Evolutionary conservation across 1,140 invertebrate genomes (phyloP).

Genomic region (Frieseomelitta varia): DNA sequence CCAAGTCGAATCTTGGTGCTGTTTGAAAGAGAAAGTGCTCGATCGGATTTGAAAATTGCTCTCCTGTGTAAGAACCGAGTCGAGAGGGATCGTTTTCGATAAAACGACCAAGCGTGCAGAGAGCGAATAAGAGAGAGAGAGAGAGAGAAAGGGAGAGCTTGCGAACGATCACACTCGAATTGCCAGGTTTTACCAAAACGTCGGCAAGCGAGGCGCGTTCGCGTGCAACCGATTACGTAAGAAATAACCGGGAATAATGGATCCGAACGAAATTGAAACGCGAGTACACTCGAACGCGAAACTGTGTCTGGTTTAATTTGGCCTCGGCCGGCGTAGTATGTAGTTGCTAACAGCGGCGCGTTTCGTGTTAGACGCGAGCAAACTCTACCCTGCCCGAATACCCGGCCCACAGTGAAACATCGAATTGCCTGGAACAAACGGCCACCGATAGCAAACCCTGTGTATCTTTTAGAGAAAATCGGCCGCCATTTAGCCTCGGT

Average conservation of each 20-base stretch:
- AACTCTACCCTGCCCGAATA: not conserved
- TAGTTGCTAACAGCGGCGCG: conserved; percentile 6
- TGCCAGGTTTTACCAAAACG: not conserved
- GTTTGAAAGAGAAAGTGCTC: no score
- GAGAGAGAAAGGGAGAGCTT: not conserved
- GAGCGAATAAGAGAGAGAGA: no score
- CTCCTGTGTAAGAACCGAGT: no score
- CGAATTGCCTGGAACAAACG: conserved; percentile 11
- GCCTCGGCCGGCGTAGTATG: not conserved
- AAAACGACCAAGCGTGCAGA: not conserved
- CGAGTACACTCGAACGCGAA: not conserved
- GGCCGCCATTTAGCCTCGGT: not conserved
- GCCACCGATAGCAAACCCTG: not conserved
- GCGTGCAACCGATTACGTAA: conserved; percentile 23
- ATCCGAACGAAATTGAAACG: conserved; percentile 35
- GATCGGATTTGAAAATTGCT: no score
- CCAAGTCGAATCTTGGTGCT: no score
- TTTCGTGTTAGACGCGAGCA: not conserved
- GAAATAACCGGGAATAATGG: conserved; percentile 21
- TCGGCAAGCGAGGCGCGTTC: not conserved
- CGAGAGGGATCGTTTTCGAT: no score
- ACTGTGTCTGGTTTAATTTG: conserved; percentile 34
- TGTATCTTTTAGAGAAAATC: not conserved
- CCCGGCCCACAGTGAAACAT: not conserved
- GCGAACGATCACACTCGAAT: not conserved